Percentiles rank a stretch among this genome's conserved stretches.
phyloP scores from a whole-genome alignment of 2,797 vertebrate genomes.

The Leptatherina wallacei region DNA sequence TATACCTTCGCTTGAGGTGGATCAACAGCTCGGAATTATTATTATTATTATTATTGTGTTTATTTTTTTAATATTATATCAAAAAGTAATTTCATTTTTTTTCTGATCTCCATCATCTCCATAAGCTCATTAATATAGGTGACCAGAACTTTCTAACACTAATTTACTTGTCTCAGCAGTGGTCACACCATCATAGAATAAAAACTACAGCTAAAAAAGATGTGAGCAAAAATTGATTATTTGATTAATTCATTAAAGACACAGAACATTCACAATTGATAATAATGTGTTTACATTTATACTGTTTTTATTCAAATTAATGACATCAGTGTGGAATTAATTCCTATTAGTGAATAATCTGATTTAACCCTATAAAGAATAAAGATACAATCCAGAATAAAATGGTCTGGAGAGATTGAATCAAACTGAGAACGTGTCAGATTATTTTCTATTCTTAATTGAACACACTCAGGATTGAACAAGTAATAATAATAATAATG shows the following conservation, averaged over 20 bases:
- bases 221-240: neutral
- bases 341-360: no score
- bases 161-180: neutral
- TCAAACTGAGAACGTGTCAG: neutral
- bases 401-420: no score
- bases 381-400: no score
- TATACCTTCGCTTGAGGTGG: neutral
- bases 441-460: neutral
- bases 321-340: neutral
- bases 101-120: neutral
- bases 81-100: neutral
- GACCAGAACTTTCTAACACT: no score
- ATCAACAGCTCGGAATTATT: neutral
- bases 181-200: neutral
- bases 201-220: neutral
- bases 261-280: neutral
- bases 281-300: neutral
- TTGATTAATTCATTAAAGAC: neutral
- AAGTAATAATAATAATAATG: neutral
- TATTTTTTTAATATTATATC: neutral
- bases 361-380: no score
- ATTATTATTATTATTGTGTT: neutral
- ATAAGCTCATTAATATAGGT: neutral
- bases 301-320: neutral
- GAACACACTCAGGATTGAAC: neutral